Conservation (phyloP, 1,140 invertebrate genomes). For the Bombyx mandarina region DNA sequence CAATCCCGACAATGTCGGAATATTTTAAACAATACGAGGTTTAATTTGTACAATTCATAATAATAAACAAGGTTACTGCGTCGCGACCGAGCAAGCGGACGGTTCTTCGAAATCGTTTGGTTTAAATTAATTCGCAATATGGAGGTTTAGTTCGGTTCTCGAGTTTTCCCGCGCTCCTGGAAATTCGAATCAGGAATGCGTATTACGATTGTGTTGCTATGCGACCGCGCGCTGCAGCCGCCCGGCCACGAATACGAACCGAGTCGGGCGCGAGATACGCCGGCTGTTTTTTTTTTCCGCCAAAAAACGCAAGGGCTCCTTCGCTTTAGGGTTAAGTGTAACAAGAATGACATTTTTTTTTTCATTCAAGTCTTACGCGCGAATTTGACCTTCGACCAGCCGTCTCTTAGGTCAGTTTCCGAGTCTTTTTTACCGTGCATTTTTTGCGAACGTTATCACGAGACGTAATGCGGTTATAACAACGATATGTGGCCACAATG, state of each 20-base stretch:
- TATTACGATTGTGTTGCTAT: constrained; percentile 14
- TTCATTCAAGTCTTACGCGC: neutral
- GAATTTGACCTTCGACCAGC: constrained; percentile 5
- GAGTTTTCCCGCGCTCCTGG: constrained; percentile 56
- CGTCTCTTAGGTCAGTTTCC: constrained; percentile 3
- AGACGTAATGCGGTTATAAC: constrained; percentile 1
- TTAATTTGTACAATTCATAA: constrained; percentile 53
- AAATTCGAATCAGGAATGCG: constrained; percentile 27
- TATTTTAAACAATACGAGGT: constrained; percentile 51
- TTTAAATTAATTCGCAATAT: neutral
- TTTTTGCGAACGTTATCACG: constrained; percentile 2
- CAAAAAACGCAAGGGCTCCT: constrained; percentile 62
- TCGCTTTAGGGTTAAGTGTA: constrained; percentile 52
- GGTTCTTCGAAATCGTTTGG: constrained; percentile 22
- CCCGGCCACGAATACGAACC: constrained; percentile 48
- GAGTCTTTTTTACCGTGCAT: neutral
- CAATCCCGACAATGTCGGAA: constrained; percentile 52
- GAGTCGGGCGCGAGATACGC: constrained; percentile 23
- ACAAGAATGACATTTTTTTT: constrained; percentile 1
- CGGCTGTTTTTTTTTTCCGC: constrained; percentile 42
- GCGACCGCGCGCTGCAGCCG: constrained; percentile 55
- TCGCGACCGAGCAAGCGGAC: constrained; percentile 13
- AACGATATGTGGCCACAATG: constrained; percentile 3
- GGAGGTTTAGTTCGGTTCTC: constrained; percentile 10
- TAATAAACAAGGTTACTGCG: constrained; percentile 33